Conservation (phyloP, 2,113 vertebrate genomes). For the Hippolais icterina region DNA sequence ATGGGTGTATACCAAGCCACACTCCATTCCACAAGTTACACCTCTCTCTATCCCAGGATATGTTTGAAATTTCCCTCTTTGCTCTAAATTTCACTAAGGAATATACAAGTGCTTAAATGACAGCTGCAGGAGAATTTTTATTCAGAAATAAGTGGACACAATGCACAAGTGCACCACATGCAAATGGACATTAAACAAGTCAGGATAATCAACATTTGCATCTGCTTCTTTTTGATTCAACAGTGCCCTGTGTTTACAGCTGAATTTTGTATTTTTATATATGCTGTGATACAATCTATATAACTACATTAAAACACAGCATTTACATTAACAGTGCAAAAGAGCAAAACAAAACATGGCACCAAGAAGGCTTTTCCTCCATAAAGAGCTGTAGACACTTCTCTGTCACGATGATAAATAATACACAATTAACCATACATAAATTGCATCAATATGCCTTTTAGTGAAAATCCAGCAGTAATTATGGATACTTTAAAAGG, state of each 20-base stretch:
- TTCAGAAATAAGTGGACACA: background rate
- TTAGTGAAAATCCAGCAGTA: slow-evolving; percentile 65
- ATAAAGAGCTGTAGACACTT: background rate
- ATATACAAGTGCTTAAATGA: background rate
- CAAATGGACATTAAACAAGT: background rate
- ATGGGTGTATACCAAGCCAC: background rate
- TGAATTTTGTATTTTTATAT: background rate
- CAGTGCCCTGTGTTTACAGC: background rate
- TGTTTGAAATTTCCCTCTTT: background rate
- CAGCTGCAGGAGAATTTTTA: background rate
- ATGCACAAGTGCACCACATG: background rate
- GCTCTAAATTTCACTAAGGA: background rate
- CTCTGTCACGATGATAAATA: slow-evolving; percentile 9
- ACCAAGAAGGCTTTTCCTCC: slow-evolving; percentile 71
- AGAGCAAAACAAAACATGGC: slow-evolving; percentile 77
- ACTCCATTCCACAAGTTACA: background rate
- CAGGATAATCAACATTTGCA: background rate
- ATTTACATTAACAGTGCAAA: background rate
- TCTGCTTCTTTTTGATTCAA: background rate
- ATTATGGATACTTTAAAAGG: slow-evolving; percentile 70
- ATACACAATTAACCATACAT: slow-evolving; percentile 35
- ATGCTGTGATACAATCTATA: background rate
- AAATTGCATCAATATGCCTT: slow-evolving; percentile 59
- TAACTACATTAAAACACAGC: background rate
- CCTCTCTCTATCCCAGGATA: background rate